A percentile compares a stretch with the other conserved stretches of the same genome.
Evolutionary conservation across 2,888 invertebrate species (phyloP).

Genomic region (Flabesymbios commensalis): DNA sequence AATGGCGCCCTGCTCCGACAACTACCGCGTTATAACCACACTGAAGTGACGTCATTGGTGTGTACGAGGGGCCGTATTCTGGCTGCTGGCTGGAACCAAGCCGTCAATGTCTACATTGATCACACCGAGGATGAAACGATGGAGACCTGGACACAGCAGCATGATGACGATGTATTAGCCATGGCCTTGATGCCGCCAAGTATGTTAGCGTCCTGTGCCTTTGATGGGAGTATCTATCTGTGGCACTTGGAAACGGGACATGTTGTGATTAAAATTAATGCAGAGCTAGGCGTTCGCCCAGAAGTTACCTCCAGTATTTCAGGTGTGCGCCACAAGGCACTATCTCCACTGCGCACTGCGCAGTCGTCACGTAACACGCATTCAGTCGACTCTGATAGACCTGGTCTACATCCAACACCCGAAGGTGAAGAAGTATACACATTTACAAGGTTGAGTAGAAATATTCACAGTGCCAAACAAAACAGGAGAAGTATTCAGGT

Average conservation of each 20-base stretch:
- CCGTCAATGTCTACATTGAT: slow-evolving; percentile 18
- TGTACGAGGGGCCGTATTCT: slow-evolving; percentile 69
- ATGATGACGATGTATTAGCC: slow-evolving; percentile 76
- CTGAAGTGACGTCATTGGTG: slow-evolving; percentile 66
- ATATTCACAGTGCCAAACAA: not conserved
- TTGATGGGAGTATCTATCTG: slow-evolving; percentile 78
- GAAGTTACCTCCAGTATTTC: too few species aligned
- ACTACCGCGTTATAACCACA: slow-evolving; percentile 65
- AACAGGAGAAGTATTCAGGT: not conserved
- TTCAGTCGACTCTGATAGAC: not conserved
- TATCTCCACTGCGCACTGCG: not conserved
- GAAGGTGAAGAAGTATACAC: not conserved
- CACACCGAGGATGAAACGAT: slow-evolving; percentile 4
- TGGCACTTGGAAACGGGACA: slow-evolving; percentile 68
- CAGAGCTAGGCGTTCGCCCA: not conserved
- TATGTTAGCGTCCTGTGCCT: slow-evolving; percentile 67
- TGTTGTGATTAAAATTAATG: slow-evolving; percentile 1
- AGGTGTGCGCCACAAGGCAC: not conserved
- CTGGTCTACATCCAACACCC: not conserved
- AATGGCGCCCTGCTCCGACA: slow-evolving; percentile 75
- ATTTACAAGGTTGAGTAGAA: not conserved
- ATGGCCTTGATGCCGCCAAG: slow-evolving; percentile 65
- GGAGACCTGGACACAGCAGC: slow-evolving; percentile 49
- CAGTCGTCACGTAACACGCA: not conserved
- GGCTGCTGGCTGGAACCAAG: slow-evolving; percentile 78